Evolutionary conservation across 2,797 vertebrate species (phyloP).

Genomic region (Sarcoramphus papa): DNA sequence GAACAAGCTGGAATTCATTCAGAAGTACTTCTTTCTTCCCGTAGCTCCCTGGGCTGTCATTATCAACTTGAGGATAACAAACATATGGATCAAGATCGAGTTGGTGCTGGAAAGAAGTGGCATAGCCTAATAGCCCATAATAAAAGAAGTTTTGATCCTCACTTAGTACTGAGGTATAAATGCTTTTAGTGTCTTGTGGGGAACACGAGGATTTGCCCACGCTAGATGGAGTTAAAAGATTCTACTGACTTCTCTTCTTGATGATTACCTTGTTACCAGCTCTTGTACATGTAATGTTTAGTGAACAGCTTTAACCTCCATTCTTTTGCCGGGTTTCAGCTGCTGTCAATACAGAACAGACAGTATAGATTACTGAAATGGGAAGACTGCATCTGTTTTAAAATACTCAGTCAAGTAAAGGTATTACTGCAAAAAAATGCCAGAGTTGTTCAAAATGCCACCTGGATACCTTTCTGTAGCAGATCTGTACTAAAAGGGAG

Average conservation of each 20-base stretch:
- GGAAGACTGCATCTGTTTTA: background rate
- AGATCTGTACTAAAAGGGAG: background rate
- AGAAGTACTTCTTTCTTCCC: background rate
- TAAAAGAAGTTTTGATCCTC: background rate
- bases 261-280: background rate
- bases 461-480: background rate
- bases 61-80: conserved; percentile 19
- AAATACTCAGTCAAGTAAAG: background rate
- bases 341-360: background rate
- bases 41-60: background rate
- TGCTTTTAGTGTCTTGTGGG: background rate
- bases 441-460: background rate
- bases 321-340: background rate
- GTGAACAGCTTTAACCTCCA: background rate
- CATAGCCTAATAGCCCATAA: background rate
- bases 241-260: background rate
- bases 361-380: background rate
- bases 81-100: background rate
- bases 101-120: background rate
- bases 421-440: background rate
- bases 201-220: background rate
- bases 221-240: background rate
- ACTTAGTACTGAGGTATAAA: background rate
- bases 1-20: conserved; percentile 26
- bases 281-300: background rate